phyloP scores from a whole-genome alignment of 2,888 invertebrate species.

The Cylindroiulus punctatus region DNA sequence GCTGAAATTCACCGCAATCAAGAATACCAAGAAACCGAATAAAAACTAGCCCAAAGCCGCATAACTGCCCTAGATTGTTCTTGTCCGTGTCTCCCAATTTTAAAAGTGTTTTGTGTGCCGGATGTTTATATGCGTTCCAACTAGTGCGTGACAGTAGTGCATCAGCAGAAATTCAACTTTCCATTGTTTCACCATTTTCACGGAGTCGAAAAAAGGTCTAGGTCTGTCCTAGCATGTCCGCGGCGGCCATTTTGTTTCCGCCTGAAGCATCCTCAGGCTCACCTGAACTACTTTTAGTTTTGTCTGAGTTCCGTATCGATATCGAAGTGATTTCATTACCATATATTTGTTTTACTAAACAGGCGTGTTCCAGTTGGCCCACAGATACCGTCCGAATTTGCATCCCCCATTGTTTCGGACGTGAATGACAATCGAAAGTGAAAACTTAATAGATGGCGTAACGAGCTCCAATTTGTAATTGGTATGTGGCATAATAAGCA shows the following conservation, averaged over 20 bases:
- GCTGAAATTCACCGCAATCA: no score
- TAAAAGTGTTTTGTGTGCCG: background rate
- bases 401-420: background rate
- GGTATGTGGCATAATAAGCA: conserved; percentile 4
- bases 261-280: background rate
- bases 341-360: background rate
- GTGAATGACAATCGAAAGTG: background rate
- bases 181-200: background rate
- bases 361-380: conserved; percentile 17
- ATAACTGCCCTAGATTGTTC: no score
- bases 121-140: conserved; percentile 43
- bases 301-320: background rate
- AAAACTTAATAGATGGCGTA: background rate
- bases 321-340: background rate
- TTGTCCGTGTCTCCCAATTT: no score
- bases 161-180: background rate
- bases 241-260: conserved; percentile 15
- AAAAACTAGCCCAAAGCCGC: no score
- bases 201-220: conserved; percentile 16
- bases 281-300: conserved; percentile 27
- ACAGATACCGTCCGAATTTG: conserved; percentile 3
- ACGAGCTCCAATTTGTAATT: background rate
- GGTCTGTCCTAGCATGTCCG: background rate
- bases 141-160: conserved; percentile 24
- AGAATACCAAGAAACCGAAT: no score